Evolutionary conservation across 2,113 vertebrate genomes (phyloP).

Genomic region (Geococcyx californianus): DNA sequence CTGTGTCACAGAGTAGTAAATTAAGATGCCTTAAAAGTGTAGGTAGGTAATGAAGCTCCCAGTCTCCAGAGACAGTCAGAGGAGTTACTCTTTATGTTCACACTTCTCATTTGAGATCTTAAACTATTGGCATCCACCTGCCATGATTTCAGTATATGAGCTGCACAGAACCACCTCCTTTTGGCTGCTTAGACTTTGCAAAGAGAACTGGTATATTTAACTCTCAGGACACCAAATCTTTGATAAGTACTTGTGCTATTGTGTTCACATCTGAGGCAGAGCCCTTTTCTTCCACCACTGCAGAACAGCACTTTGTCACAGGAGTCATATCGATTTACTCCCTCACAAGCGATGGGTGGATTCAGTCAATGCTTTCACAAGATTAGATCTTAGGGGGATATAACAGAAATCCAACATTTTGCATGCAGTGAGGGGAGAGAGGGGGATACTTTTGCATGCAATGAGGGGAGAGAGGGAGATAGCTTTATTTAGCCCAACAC

Average conservation of each 20-base stretch:
- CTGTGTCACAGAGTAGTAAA: neutral
- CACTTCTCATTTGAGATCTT: neutral
- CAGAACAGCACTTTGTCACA: neutral
- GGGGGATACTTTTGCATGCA: neutral
- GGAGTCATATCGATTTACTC: neutral
- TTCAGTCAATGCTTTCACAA: neutral
- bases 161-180: neutral
- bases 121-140: neutral
- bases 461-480: neutral
- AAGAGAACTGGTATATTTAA: neutral
- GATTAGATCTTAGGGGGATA: neutral
- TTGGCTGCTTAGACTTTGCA: neutral
- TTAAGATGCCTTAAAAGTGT: neutral
- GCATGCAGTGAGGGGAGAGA: neutral
- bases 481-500: neutral
- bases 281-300: neutral
- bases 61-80: neutral
- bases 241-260: neutral
- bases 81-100: neutral
- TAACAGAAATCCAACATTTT: neutral
- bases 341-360: neutral
- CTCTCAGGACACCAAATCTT: neutral
- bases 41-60: neutral
- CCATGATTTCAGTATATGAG: neutral
- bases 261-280: neutral